Percentiles rank a stretch among this genome's conserved stretches.
Conservation (phyloP, 2,113 vertebrate genomes). For the Lamprologus ornatipinnis region DNA sequence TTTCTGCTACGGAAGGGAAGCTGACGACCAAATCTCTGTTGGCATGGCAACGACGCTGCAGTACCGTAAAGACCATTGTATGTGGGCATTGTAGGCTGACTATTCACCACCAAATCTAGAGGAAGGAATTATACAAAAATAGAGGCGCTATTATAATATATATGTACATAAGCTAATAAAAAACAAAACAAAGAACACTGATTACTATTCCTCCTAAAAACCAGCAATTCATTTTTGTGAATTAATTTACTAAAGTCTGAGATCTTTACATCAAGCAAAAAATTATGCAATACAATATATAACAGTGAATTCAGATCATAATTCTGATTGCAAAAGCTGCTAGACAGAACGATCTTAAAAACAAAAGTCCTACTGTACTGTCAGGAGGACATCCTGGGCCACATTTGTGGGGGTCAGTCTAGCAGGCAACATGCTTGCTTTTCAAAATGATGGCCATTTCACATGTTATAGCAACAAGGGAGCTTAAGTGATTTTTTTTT, state of each 20-base stretch:
- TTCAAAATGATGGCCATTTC: neutral
- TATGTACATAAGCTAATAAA: neutral
- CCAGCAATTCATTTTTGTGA: neutral
- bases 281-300: neutral
- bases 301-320: neutral
- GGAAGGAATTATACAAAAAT: neutral
- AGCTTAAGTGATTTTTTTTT: neutral
- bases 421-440: neutral
- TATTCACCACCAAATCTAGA: neutral
- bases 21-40: neutral
- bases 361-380: neutral
- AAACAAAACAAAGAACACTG: neutral
- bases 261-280: neutral
- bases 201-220: neutral
- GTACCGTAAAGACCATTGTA: neutral
- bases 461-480: neutral
- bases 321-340: neutral
- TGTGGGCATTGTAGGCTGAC: rapidly evolving
- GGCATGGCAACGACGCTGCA: constrained; percentile 31
- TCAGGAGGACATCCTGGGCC: neutral
- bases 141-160: neutral
- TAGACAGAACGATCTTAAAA: neutral
- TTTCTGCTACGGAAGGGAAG: neutral
- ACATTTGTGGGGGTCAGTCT: neutral
- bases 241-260: neutral